Base-by-base conservation (phyloP, 2,113 vertebrate species). In the Pelecanus crispus region DNA sequence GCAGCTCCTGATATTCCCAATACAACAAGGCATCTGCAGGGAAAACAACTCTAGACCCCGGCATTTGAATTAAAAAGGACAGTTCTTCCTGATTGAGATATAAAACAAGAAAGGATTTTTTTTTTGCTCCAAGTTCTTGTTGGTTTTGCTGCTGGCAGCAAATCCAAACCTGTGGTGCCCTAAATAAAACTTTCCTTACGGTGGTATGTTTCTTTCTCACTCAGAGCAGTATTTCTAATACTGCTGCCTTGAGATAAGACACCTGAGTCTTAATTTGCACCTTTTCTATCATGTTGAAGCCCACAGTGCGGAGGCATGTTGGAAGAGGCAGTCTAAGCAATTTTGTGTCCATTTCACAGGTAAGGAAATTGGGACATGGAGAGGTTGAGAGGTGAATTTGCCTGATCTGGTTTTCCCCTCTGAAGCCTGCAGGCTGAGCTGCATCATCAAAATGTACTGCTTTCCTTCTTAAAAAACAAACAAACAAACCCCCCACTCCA, bases 1-100 rank as follows among this genome's bases (percentile, higher is more conserved):
- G 98, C 98, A 99, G 98, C 97, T 98, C 90, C 97, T 97, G 98
- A 98, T 98, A 99, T 98, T 98, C 98, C 98, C 98, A 97, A 96
- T 94, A 98, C 98, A 98, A 96, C 2, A 3, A 2, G 0, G 92
- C 66, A 86, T 97, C 97, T 97, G 91, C 90, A 90, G 96, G 97
- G 97, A 97, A 97, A 97, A 97, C 89, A 95, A 92, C 96, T 96
- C 94, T 86, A 83, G 92, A 95, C 96, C 96, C 50, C 7, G 1
- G 61, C n/a, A 0, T 98, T 98, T 98, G 98, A 99, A 98, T 98
- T 97, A 97, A 97, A 97, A 96, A 98, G 98, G 98, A 98, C 98
- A 98, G 97, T 96, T 98, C 98, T 98, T 97, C 93, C 96, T 95
- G 97, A 98, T 95, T 93, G 87, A 73, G 97, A 97, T 94, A 92